Conservation (phyloP, 2,113 vertebrate genomes). For the Tachycineta bicolor region DNA sequence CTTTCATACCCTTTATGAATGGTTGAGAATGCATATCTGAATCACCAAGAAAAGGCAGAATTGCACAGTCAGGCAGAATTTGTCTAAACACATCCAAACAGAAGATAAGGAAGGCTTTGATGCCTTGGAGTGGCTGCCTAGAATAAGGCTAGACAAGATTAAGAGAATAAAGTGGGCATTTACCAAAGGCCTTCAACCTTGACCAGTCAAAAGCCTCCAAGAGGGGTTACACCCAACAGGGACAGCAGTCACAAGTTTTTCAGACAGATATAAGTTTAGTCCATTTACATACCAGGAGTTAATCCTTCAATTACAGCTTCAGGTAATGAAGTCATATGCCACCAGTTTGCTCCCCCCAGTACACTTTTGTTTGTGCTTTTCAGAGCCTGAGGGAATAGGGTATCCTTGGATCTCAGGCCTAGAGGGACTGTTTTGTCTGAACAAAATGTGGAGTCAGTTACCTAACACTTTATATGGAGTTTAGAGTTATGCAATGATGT, state of each 20-base stretch:
- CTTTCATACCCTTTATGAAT: not conserved
- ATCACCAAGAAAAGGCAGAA: not conserved
- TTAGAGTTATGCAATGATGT: not conserved
- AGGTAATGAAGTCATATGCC: not conserved
- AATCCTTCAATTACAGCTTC: not conserved
- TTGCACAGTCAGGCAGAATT: not conserved
- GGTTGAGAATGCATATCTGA: not conserved
- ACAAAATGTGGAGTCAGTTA: not conserved
- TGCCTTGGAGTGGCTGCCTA: not conserved
- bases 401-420: not conserved
- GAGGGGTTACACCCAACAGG: not conserved
- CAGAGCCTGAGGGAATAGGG: fast-evolving
- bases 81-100: not conserved
- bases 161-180: not conserved
- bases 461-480: no score
- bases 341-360: not conserved
- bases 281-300: not conserved
- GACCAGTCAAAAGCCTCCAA: not conserved
- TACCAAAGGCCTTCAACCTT: not conserved
- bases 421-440: not conserved
- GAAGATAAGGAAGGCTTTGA: not conserved
- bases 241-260: not conserved
- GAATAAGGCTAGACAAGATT: not conserved
- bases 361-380: not conserved
- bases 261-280: not conserved